These are phyloP conservation scores for Acanthoscelides obtectus DNA, from an alignment of 2,888 invertebrate genomes.

Conservation along the genomic window DNA sequence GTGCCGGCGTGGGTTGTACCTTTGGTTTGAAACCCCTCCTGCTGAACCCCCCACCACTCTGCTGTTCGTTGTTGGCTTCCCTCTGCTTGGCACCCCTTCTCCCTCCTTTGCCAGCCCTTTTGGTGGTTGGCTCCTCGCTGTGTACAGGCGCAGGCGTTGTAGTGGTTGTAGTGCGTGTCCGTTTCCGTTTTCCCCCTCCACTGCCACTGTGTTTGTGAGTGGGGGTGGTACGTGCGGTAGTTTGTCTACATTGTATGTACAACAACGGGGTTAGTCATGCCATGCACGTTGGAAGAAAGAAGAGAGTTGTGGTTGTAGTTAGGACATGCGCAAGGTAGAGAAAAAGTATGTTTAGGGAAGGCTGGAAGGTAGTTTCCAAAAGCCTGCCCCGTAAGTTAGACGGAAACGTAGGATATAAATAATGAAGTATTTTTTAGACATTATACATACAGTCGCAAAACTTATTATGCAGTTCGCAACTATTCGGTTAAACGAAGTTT, in stretches of 20 bases:
- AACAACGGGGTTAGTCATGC: slow-evolving; percentile 29
- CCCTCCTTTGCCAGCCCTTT: slow-evolving; percentile 50
- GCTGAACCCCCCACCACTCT: slow-evolving; percentile 40
- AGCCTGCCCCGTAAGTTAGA: too few relatives aligned
- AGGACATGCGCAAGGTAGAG: neutral
- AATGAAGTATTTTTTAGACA: too few relatives aligned
- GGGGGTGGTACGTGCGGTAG: neutral
- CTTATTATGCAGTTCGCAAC: too few relatives aligned
- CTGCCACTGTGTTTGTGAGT: neutral
- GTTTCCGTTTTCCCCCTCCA: slow-evolving; percentile 43
- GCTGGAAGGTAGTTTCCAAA: too few relatives aligned
- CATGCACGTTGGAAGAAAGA: neutral
- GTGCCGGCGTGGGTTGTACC: slow-evolving; percentile 52
- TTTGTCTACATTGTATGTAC: neutral
- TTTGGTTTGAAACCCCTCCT: slow-evolving; percentile 68
- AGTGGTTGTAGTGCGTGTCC: slow-evolving; percentile 46
- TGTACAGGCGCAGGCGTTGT: slow-evolving; percentile 60
- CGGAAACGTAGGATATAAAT: too few relatives aligned
- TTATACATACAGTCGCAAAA: too few relatives aligned
- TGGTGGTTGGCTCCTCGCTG: slow-evolving; percentile 52
- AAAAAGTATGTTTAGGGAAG: neutral
- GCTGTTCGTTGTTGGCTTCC: slow-evolving; percentile 37
- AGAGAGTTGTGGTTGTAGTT: neutral
- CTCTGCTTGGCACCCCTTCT: slow-evolving; percentile 41
- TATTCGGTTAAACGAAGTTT: too few relatives aligned